These are phyloP conservation scores for Syngnathus rostellatus DNA, from an alignment of 2,797 vertebrate species.

Conservation along the genomic window DNA sequence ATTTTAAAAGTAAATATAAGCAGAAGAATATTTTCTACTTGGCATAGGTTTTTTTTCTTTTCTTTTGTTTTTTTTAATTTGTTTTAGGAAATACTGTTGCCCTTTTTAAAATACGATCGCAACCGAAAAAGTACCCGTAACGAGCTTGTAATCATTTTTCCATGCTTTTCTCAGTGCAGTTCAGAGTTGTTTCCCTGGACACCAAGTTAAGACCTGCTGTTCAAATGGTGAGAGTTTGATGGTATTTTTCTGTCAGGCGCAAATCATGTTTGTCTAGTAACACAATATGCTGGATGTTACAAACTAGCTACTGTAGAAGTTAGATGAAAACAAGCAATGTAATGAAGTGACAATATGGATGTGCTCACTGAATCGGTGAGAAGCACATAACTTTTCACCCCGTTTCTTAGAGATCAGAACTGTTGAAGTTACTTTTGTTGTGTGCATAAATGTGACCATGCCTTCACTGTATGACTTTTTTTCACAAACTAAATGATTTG, in stretches of 20 bases:
- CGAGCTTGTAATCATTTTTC: neutral
- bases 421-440: neutral
- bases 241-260: neutral
- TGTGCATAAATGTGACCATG: neutral
- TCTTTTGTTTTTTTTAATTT: no score
- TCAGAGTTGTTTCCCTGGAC: slow-evolving; percentile 74
- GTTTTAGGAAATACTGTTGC: no score
- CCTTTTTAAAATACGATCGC: neutral
- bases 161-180: slow-evolving; percentile 63
- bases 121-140: no score
- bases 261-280: neutral
- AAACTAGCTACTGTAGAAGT: neutral
- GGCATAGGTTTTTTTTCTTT: no score
- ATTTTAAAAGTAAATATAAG: no score
- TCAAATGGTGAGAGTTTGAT: slow-evolving; percentile 47
- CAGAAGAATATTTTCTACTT: no score
- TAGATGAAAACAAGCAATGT: neutral
- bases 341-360: neutral
- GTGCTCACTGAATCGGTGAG: no score
- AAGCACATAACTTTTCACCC: neutral
- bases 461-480: neutral
- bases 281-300: no score
- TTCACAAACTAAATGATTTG: no score
- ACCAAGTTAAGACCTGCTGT: slow-evolving; percentile 55
- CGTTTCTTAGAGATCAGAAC: neutral